Base-by-base conservation (phyloP, 2,113 vertebrate genomes). In the Bujurquina vittata region DNA sequence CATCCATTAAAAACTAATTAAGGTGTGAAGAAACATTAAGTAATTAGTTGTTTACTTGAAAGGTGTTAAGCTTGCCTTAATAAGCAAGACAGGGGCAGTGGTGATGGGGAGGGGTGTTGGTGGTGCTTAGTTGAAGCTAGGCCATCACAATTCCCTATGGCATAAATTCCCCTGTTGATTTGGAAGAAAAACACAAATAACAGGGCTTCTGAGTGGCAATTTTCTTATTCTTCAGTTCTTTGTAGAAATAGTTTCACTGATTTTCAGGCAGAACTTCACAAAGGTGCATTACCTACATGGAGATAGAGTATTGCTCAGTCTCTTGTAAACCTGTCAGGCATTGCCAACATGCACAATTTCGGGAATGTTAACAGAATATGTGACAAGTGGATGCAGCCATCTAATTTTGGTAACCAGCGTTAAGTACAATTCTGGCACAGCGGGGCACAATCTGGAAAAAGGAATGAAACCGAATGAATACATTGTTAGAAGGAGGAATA, bases 401-500 rank as follows among this genome's bases (percentile, higher is more conserved):
- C 43, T 80, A 17, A 86, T 79, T 83, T 74, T 83, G 49, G 67
- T 59, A 58, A 76, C 65, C 35, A 15, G 63, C 63, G 55, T 82
- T 77, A 69, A 84, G 61, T 74, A 81, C 74, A 76, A 20, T 65
- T 46, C 55, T 87, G 43, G 65, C 57, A 82, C 17, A 29, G 29
- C 52, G 31, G 1, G 8, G 49, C 10, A n/a, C 57, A 81, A 37
- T 85, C 74, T 83, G 81, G 74, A 61, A 2, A 78, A 81, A 8
- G 29, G 37, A 52, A 58, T 72, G 55, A 77, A 59, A 56, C 22
- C 35, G 65, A 49, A 33, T 23, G 77, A 81, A 82, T 84, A 55
- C 73, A 81, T 73, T 89, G 57, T 87, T 80, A 81, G 84, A 80
- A 60, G 80, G 40, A 74, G 84, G 82, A 73, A 87, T 85, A 87